Base-by-base conservation (phyloP, 2,797 vertebrate species). In the Coracias cyanogaster region DNA sequence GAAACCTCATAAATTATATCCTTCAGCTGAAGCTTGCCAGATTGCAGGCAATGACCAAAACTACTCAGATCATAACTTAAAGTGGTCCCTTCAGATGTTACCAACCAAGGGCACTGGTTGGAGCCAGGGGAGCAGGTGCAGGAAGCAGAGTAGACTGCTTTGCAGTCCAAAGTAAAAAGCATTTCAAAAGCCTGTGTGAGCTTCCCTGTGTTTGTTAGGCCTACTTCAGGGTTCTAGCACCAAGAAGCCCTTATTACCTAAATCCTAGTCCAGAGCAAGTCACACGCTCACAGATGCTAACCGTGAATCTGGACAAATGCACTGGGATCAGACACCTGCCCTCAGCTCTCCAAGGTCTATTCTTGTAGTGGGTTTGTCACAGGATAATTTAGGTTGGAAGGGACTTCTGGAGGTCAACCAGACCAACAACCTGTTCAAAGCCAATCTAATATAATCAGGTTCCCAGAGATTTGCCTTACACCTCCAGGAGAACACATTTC, bases 281-380 rank as follows among this genome's bases (percentile, higher is more conserved):
- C 25, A 77, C 60, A 33, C 1, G 1, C 22, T 31, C 51, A 45
- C n/a, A 72, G 45, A 2, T 46, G 11, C 39, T 54, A 60, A 64
- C 24, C 10, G 14, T 15, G 41, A 69, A 65, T 22, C 28, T 37
- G 20, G 45, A 46, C 39, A 65, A 81, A 64, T 0, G 0, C 20
- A 64, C 13, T 51, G 15, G 45, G 22, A 69, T 69, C 78, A 64
- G 49, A 76, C 62, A 52, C 18, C 31, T 64, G 49, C 28, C 28
- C 24, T 55, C 55, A 67, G n/a, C 33, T 69, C 33, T 52, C 45
- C n/a, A 37, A 3, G 1, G 31, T 43, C 29, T 58, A 21, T 9
- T 80, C 60, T 35, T 64, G 48, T 80, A 49, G 33, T 0, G 1
- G 31, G 26, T 46, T 45, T 66, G 18, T 58, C 28, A 35, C 2